Conservation (phyloP, 1,140 invertebrate species). For the Aphelinus atriplicis region DNA sequence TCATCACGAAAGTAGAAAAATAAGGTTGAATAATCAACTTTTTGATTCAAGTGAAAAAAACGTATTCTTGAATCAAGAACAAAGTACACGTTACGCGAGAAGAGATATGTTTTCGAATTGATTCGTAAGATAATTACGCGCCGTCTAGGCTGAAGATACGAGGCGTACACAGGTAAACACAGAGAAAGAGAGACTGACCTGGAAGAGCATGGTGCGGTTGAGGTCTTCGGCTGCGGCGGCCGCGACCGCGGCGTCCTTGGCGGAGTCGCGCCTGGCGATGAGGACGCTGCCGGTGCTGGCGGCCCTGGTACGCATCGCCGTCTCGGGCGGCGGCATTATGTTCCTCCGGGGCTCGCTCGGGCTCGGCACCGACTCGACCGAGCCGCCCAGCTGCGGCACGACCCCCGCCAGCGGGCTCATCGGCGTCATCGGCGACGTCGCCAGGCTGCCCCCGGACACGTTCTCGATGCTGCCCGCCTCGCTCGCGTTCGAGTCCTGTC, state of each 20-base stretch:
- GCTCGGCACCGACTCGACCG: conserved; percentile 56
- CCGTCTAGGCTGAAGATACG: no score
- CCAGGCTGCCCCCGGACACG: conserved; percentile 44
- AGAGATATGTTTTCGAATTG: no score
- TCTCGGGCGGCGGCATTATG: conserved; percentile 56
- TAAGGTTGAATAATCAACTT: no score
- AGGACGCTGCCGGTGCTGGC: conserved; percentile 64
- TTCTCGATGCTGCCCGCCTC: conserved; percentile 59
- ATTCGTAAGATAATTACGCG: no score
- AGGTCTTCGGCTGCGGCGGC: conserved; percentile 68
- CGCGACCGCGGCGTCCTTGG: conserved; percentile 36
- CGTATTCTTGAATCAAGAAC: background rate
- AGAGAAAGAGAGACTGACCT: conserved; percentile 68
- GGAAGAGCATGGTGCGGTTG: conserved; percentile 92
- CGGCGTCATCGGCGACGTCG: conserved; percentile 49
- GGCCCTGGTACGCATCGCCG: conserved; percentile 63
- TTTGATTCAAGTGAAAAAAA: background rate
- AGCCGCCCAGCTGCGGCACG: conserved; percentile 48
- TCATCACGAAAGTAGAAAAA: background rate
- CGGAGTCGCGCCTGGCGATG: conserved; percentile 55
- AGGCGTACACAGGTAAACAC: no score
- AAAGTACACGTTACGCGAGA: no score
- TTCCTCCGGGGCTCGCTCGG: conserved; percentile 41
- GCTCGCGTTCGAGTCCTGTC: conserved; percentile 59
- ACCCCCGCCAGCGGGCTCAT: conserved; percentile 37